Conservation (phyloP, 2,888 invertebrate species). For the Ptychoptera contaminata region DNA sequence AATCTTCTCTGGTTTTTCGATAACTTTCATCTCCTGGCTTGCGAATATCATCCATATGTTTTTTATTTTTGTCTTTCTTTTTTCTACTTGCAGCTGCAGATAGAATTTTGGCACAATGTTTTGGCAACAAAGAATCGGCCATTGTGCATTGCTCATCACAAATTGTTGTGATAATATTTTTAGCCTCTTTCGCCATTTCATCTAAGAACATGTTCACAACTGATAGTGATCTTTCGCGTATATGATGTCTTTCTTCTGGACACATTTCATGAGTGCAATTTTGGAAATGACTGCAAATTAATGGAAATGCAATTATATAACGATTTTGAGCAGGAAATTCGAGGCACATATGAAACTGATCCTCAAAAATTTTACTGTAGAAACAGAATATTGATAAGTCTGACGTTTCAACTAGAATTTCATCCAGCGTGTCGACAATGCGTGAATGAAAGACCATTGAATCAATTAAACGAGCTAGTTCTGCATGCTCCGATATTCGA, state of each 20-base stretch:
- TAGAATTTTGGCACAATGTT: constrained; percentile 85
- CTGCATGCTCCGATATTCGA: constrained; percentile 66
- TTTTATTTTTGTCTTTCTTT: constrained; percentile 85
- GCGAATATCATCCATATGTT: constrained; percentile 68
- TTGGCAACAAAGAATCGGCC: constrained; percentile 87
- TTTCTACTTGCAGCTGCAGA: constrained; percentile 79
- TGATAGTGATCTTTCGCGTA: constrained; percentile 84
- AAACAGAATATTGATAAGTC: constrained; percentile 97
- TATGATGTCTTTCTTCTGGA: constrained; percentile 95
- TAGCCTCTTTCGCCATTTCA: constrained; percentile 97
- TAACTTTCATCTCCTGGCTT: constrained; percentile 94
- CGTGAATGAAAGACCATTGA: constrained; percentile 93
- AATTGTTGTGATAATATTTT: constrained; percentile 95
- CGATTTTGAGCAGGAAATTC: constrained; percentile 98
- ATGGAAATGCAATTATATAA: constrained; percentile 93
- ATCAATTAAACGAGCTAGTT: constrained; percentile 83
- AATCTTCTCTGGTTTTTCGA: constrained; percentile 85
- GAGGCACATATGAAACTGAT: constrained; percentile 96
- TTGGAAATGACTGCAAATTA: constrained; percentile 96
- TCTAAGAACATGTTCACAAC: constrained; percentile 96
- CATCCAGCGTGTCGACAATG: constrained; percentile 95
- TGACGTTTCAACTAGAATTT: constrained; percentile 90
- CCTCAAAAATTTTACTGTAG: constrained; percentile 92
- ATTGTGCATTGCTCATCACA: constrained; percentile 97
- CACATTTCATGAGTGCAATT: constrained; percentile 96